Conservation (phyloP, 1,140 invertebrate species). For the Caerostris extrusa region DNA sequence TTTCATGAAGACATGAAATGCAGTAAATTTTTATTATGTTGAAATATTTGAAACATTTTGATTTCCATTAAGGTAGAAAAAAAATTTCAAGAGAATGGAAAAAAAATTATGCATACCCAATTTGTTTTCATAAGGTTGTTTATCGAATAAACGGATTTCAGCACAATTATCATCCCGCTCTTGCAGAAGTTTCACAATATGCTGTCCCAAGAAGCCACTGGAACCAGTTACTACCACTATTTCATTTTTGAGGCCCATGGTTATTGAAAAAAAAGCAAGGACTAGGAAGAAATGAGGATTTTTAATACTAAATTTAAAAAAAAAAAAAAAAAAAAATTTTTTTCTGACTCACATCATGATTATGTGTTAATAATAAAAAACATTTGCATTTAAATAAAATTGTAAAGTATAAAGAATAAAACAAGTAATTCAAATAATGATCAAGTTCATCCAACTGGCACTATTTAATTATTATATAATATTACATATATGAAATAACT, state of each 20-base stretch:
- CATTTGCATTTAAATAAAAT: neutral
- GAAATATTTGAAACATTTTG: too few relatives aligned
- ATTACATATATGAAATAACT: too few relatives aligned
- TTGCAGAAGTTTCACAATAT: slow-evolving; percentile 85
- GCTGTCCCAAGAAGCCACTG: slow-evolving; percentile 86
- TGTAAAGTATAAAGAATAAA: too few relatives aligned
- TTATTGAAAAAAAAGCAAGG: neutral
- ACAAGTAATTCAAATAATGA: too few relatives aligned
- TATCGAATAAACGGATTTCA: slow-evolving; percentile 86
- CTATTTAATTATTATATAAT: too few relatives aligned
- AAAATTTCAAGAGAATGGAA: too few relatives aligned
- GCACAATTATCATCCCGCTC: slow-evolving; percentile 82
- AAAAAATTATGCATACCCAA: slow-evolving; percentile 80
- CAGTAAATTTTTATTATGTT: too few relatives aligned
- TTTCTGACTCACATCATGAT: too few relatives aligned
- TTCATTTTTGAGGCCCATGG: slow-evolving; percentile 33
- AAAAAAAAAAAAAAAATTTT: neutral
- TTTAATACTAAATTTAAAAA: neutral
- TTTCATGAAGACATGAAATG: too few relatives aligned
- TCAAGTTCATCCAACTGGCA: too few relatives aligned
- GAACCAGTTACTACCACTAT: slow-evolving; percentile 83
- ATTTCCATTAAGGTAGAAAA: too few relatives aligned
- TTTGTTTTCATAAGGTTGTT: slow-evolving; percentile 84
- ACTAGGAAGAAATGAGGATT: neutral
- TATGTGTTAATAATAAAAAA: too few relatives aligned